Percentiles rank a stretch among this genome's conserved stretches.
These are phyloP conservation scores for Orestias chungarensis DNA, from an alignment of 2,797 vertebrate genomes.

Conservation along the genomic window DNA sequence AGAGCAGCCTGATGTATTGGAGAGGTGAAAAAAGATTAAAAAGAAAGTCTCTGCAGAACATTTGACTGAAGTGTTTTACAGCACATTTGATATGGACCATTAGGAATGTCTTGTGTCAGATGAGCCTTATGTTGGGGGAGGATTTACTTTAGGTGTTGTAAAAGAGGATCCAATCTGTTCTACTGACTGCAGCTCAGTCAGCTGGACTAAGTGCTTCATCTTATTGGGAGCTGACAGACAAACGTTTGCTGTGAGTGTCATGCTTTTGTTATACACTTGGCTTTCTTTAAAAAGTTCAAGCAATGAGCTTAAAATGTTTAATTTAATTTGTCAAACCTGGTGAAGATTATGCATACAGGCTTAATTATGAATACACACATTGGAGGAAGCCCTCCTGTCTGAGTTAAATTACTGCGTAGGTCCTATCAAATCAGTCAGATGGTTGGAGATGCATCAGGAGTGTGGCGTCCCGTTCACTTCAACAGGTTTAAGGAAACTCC, in stretches of 20 bases:
- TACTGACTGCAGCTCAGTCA: constrained; percentile 18
- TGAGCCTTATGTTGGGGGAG: constrained; percentile 45
- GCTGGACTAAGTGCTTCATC: constrained; percentile 16
- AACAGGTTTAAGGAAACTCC: too few species aligned
- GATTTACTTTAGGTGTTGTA: constrained; percentile 33
- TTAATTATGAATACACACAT: too few species aligned
- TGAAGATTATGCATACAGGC: too few species aligned
- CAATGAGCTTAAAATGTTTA: too few species aligned
- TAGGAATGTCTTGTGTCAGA: constrained; percentile 38
- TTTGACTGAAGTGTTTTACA: constrained; percentile 37
- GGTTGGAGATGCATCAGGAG: too few species aligned
- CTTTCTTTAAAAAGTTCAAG: too few species aligned
- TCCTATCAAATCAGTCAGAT: too few species aligned
- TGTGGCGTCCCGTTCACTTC: too few species aligned
- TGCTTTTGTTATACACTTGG: background rate
- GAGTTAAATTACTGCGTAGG: too few species aligned
- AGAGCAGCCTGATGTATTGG: constrained; percentile 6
- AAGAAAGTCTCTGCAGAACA: constrained; percentile 27
- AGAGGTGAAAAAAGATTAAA: constrained; percentile 18
- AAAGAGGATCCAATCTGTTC: constrained; percentile 31
- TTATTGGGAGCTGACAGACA: background rate
- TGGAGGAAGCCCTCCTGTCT: too few species aligned
- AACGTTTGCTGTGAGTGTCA: background rate
- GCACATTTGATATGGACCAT: constrained; percentile 22
- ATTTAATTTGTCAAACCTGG: too few species aligned